Conservation (phyloP, 2,113 vertebrate genomes). For the Sturnus vulgaris region DNA sequence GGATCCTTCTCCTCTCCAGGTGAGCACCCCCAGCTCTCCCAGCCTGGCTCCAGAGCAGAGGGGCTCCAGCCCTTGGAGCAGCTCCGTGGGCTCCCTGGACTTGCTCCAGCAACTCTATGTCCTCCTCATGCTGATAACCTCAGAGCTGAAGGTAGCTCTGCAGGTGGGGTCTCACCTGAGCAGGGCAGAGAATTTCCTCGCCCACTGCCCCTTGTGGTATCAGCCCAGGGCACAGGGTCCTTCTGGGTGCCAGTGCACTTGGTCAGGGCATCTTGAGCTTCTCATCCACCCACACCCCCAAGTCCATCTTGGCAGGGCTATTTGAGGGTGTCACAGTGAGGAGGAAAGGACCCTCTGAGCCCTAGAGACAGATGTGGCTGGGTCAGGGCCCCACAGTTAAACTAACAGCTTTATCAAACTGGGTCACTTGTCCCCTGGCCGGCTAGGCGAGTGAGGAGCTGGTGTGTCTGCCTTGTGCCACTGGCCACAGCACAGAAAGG, state of each 20-base stretch:
- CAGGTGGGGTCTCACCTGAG: neutral
- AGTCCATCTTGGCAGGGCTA: neutral
- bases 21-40: neutral
- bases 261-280: neutral
- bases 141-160: neutral
- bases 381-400: neutral
- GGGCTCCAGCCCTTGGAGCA: neutral
- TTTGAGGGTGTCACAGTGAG: neutral
- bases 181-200: neutral
- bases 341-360: neutral
- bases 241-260: neutral
- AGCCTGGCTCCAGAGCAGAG: neutral
- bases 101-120: neutral
- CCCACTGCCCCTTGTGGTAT: neutral
- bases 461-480: neutral
- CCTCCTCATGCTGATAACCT: neutral
- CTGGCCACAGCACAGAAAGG: neutral
- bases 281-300: neutral
- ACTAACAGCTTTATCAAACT: neutral
- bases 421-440: accelerated
- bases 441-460: neutral
- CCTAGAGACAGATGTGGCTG: neutral
- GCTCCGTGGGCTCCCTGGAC: neutral
- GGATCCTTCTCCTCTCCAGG: neutral
- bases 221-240: neutral